phyloP scores from a whole-genome alignment of 2,113 vertebrate species.

The Halcyon senegalensis region DNA sequence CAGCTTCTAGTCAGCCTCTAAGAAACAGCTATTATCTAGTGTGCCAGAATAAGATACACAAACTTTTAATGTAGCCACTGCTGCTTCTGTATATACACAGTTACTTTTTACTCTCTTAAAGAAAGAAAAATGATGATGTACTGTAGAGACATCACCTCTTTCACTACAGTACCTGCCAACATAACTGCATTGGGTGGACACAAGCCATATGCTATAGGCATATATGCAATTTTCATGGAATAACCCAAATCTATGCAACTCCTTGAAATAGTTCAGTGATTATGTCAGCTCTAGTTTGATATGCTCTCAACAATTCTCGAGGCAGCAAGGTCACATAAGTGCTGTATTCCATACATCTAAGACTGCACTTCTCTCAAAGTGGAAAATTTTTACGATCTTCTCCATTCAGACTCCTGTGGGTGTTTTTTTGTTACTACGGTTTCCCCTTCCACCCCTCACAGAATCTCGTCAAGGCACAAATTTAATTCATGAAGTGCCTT shows the following conservation, averaged over 20 bases:
- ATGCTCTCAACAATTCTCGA: background rate
- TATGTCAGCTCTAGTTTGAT: background rate
- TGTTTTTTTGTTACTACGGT: background rate
- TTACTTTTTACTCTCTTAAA: background rate
- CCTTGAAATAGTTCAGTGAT: background rate
- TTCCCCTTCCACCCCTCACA: background rate
- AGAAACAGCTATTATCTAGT: background rate
- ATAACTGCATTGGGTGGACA: background rate
- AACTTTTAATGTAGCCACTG: background rate
- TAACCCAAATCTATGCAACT: background rate
- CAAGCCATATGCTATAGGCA: rapidly evolving
- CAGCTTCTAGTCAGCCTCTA: background rate
- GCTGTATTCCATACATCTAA: background rate
- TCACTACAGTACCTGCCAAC: background rate
- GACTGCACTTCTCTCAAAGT: background rate
- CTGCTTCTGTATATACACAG: background rate
- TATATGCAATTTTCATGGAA: background rate
- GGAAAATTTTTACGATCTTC: background rate
- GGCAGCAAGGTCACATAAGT: background rate
- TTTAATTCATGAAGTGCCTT: background rate
- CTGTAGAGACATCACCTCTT: background rate
- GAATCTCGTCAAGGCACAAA: background rate
- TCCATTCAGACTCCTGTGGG: background rate
- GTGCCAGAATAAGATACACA: background rate
- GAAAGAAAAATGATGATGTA: rapidly evolving